Evolutionary conservation across 2,888 invertebrate species (phyloP).

Genomic region (Epinotia brunnichana): DNA sequence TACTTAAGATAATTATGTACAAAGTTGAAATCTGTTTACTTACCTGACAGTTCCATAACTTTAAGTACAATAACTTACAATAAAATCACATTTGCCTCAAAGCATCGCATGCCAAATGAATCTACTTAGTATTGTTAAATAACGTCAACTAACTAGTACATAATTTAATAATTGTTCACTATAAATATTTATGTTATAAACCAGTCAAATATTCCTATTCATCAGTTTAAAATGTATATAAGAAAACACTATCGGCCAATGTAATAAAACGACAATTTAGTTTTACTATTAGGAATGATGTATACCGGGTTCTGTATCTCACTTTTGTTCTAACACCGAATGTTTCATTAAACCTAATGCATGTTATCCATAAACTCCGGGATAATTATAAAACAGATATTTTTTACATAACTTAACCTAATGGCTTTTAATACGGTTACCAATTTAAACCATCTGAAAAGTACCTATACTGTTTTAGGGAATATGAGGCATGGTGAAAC

Average conservation of each 20-base stretch:
- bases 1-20: slow-evolving; percentile 35
- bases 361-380: neutral
- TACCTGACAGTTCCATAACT: slow-evolving; percentile 46
- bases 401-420: neutral
- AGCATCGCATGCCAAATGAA: slow-evolving; percentile 45
- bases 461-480: neutral
- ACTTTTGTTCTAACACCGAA: neutral
- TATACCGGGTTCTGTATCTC: neutral
- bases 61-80: slow-evolving; percentile 46
- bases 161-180: neutral
- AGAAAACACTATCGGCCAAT: neutral
- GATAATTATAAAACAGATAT: neutral
- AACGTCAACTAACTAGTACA: slow-evolving; percentile 22
- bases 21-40: slow-evolving; percentile 20
- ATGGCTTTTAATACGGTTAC: neutral
- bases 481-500: neutral
- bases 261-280: neutral
- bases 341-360: neutral
- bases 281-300: neutral
- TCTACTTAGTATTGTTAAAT: slow-evolving; percentile 7
- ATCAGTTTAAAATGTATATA: neutral
- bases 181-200: slow-evolving; percentile 11
- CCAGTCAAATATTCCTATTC: slow-evolving; percentile 2
- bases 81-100: slow-evolving; percentile 54
- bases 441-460: neutral